Percentiles rank a stretch among this genome's conserved stretches.
Conservation (phyloP, 1,140 invertebrate genomes). For the Chlorops oryzae region DNA sequence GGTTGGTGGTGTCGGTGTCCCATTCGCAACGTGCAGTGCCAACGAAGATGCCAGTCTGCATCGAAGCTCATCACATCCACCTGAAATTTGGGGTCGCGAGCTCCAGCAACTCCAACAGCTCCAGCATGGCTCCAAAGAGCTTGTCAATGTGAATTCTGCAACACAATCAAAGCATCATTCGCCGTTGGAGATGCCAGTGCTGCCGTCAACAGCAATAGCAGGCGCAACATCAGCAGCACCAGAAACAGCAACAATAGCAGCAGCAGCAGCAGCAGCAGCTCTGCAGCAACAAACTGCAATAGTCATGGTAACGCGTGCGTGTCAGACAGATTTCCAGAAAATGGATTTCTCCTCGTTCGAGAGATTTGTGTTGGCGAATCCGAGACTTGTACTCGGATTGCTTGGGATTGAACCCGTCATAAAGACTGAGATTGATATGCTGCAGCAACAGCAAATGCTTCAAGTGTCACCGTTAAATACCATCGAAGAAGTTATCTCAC, state of each 20-base stretch:
- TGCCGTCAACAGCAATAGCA: neutral
- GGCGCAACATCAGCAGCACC: neutral
- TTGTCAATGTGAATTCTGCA: constrained; percentile 11
- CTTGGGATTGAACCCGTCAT: constrained; percentile 38
- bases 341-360: constrained; percentile 42
- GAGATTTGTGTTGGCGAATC: constrained; percentile 42
- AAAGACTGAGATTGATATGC: constrained; percentile 39
- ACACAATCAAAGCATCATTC: constrained; percentile 24
- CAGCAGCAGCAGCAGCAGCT: constrained; percentile 11
- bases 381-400: constrained; percentile 39
- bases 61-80: constrained; percentile 73
- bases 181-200: neutral
- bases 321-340: constrained; percentile 42
- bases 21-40: neutral
- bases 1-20: constrained; percentile 27
- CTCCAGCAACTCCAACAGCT: no score
- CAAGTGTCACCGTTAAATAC: constrained; percentile 42
- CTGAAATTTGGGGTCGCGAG: constrained; percentile 58
- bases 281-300: no score
- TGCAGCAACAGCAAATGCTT: constrained; percentile 39
- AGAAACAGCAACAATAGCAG: constrained; percentile 6
- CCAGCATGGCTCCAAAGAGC: constrained; percentile 7
- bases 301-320: constrained; percentile 21
- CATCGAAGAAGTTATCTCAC: constrained; percentile 38
- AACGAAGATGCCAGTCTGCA: constrained; percentile 27